These are phyloP conservation scores for Conus betulinus DNA, from an alignment of 1,140 invertebrate species.

Conservation along the genomic window DNA sequence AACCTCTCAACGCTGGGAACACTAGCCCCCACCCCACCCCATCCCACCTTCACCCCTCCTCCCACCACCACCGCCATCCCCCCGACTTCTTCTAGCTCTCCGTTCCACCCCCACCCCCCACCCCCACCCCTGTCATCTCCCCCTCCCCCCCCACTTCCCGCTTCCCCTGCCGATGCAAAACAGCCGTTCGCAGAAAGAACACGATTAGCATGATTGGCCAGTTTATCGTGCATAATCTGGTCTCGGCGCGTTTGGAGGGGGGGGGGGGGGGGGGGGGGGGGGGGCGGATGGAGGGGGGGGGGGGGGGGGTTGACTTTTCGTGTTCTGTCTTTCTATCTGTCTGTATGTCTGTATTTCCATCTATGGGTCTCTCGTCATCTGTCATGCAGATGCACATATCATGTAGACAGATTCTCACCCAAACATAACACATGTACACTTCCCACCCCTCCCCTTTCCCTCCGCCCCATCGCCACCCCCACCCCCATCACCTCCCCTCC, in stretches of 20 bases:
- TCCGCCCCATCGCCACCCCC: too few relatives aligned
- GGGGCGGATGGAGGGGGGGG: too few relatives aligned
- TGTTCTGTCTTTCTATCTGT: background rate
- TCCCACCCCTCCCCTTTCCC: too few relatives aligned
- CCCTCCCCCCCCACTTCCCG: background rate
- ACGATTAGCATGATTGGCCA: constrained; percentile 15
- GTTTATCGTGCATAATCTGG: constrained; percentile 20
- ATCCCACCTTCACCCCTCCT: background rate
- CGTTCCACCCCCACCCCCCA: background rate
- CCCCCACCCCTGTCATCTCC: too few relatives aligned
- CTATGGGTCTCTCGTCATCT: background rate
- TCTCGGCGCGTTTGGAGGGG: too few relatives aligned
- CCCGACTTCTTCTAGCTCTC: background rate
- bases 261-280: too few relatives aligned
- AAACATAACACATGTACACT: too few relatives aligned
- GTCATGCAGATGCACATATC: too few relatives aligned
- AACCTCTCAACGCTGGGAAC: background rate
- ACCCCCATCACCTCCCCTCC: too few relatives aligned
- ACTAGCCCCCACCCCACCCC: background rate
- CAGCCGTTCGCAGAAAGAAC: background rate
- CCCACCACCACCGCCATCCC: too few relatives aligned
- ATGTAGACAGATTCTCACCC: too few relatives aligned
- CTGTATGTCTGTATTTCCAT: background rate
- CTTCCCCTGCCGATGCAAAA: background rate
- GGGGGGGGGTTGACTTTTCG: background rate